Base-by-base conservation (phyloP, 2,888 invertebrate species). In the Entomobrya proxima region DNA sequence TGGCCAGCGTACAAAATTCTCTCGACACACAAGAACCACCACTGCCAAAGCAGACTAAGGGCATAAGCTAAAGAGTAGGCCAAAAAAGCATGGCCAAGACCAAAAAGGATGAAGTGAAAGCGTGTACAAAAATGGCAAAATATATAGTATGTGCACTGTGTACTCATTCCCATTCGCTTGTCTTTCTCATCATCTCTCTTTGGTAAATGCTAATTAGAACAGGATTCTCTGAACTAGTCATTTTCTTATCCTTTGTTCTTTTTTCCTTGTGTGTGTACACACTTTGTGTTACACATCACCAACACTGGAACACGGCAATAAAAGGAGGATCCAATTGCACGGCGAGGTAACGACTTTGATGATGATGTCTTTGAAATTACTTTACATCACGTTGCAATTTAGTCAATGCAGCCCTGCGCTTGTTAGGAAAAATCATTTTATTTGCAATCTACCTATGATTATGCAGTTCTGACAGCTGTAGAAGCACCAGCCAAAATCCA, bases 201-300 rank as follows among this genome's bases (percentile, higher is more conserved):
- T n/a, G 13, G 37, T 24, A 69, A 69, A 76, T 76, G 76, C 55
- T 76, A 76, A 76, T 76, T 76, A 76, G 55, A 76, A 76, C 55
- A 18, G 47, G n/a, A 37, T 32, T 55, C 24, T 50, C 9, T 40
- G 50, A 32, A 50, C 69, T 24, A 37, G 69, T 76, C 52, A 76
- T 55, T 76, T 76, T 35, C 76, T 37, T 47, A 27, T 55, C 37
- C 55, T 47, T 47, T 50, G 27, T 50, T 30, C 18, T 55, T 50
- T 44, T 27, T 40, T 74, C 32, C 18, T 74, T 2, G n/a, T 2
- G 4, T 21, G 69, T 69, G 44, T 15, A 11, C 44, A 7, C n/a
- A n/a, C n/a, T n/a, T n/a, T n/a, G n/a, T 40, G 44, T 40, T 15
- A 40, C 7, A 11, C 9, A 11, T 7, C 44, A 40, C 15, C 15